Percentiles rank a stretch among this genome's conserved stretches.
phyloP scores from a whole-genome alignment of 2,797 vertebrate genomes.

The Lagodon rhomboides region DNA sequence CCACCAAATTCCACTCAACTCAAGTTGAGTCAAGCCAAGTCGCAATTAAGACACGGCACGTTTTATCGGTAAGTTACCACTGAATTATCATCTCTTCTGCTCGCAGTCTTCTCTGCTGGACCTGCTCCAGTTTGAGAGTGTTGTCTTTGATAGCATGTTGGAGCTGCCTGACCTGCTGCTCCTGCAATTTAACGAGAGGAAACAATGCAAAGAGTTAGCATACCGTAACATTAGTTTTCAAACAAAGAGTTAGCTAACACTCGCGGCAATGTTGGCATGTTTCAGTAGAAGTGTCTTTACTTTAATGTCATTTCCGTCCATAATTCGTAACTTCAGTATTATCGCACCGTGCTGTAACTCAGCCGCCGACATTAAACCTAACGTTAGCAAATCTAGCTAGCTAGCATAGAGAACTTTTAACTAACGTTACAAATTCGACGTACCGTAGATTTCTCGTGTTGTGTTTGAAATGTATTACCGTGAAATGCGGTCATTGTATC shows the following conservation, averaged over 20 bases:
- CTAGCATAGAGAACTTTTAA: not conserved
- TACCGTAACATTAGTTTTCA: not conserved
- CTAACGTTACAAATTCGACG: not conserved
- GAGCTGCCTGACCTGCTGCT: slow-evolving; percentile 32
- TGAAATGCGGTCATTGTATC: slow-evolving; percentile 2
- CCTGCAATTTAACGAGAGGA: slow-evolving; percentile 49
- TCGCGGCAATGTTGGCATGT: not conserved
- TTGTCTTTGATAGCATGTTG: slow-evolving; percentile 42
- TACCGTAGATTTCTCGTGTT: not conserved
- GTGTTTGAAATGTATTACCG: not conserved
- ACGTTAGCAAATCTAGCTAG: not conserved
- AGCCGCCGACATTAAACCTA: not conserved
- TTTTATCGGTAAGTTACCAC: slow-evolving; percentile 39
- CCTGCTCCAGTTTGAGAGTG: slow-evolving; percentile 33
- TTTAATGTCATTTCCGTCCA: not conserved
- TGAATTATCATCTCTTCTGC: slow-evolving; percentile 38
- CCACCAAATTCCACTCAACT: not conserved
- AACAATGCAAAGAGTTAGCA: not conserved
- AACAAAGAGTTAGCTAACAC: not conserved
- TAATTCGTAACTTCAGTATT: not conserved
- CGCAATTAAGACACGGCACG: not conserved
- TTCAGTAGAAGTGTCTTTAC: not conserved
- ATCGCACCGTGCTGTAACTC: too few relatives aligned
- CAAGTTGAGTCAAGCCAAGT: not conserved
- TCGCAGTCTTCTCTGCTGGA: slow-evolving; percentile 19